A percentile compares a stretch with the other conserved stretches of the same genome.
Conservation (phyloP, 2,888 invertebrate genomes). For the Periphyllus acericola region DNA sequence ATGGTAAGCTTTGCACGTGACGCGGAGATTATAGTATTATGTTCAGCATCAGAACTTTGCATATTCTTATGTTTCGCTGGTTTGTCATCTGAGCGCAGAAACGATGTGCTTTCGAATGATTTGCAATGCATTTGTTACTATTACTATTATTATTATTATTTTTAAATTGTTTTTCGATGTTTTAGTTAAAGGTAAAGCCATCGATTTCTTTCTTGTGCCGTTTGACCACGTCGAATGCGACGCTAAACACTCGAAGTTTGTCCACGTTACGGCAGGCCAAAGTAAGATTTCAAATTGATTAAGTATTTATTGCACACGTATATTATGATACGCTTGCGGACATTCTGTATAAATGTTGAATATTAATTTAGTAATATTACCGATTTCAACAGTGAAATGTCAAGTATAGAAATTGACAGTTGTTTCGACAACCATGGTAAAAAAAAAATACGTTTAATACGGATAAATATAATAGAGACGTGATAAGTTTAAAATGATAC, state of each 20-base stretch:
- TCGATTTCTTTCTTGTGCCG: slow-evolving; percentile 5
- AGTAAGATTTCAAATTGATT: slow-evolving; percentile 2
- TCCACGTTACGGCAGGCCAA: slow-evolving; percentile 28
- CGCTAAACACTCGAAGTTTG: neutral
- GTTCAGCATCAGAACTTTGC: no score
- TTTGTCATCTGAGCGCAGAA: neutral
- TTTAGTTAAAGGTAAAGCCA: slow-evolving; percentile 12
- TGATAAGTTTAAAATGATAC: no score
- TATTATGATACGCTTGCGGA: neutral
- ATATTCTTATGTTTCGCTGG: neutral
- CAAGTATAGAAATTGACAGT: no score
- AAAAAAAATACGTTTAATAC: no score
- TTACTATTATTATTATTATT: neutral
- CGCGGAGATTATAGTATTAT: neutral
- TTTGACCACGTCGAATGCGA: neutral
- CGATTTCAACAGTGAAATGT: no score
- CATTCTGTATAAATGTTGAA: neutral
- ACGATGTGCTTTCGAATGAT: no score
- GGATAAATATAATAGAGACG: no score
- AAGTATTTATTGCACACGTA: neutral
- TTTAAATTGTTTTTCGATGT: neutral
- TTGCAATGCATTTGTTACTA: neutral
- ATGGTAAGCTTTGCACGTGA: neutral
- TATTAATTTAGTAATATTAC: no score
- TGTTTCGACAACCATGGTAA: no score